Base-by-base conservation (phyloP, 2,797 vertebrate species). In the Pantherophis vulpinus region DNA sequence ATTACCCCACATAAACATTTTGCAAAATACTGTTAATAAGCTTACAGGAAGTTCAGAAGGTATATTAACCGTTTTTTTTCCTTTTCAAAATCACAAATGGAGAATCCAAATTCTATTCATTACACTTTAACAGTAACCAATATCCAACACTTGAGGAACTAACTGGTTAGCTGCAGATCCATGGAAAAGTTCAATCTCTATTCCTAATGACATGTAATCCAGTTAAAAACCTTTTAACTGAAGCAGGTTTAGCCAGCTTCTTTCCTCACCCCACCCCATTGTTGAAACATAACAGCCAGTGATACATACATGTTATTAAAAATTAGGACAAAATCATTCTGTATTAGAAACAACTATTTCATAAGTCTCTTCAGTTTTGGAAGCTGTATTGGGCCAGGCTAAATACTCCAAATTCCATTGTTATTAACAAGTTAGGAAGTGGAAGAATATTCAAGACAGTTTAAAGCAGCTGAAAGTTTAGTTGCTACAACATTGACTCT, bases 401-500 rank as follows among this genome's bases (percentile, higher is more conserved):
- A 98, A 97, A 98, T 98, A 98, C 98, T 98, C 98, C 98, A 98
- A 93, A 98, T 98, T 98, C 98, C 98, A 98, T 97, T 97, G 98
- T 98, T 98, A 97, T 98, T 98, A 97, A 98, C 97, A 97, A 93
- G 98, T 98, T 98, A 98, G 98, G 97, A 97, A 97, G 97, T 97
- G 97, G 97, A 97, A 97, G 96, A 97, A 95, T 97, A 97, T 96
- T 97, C 96, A 97, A 97, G 97, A 97, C 96, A 96, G 97, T 97
- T 97, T 96, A 97, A 96, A 97, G 96, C 94, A 96, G 96, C 93
- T 93, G 97, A 95, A 96, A 94, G 89, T 96, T 98, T 98, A 99
- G 98, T 99, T 99, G 98, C 98, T 99, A 98, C 99, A 99, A 98
- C 99, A 99, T 97, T 99, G 97, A 95, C 98, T 98, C 98, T 98